Conservation (phyloP, 1,140 invertebrate species). For the Hylaeus volcanicus region DNA sequence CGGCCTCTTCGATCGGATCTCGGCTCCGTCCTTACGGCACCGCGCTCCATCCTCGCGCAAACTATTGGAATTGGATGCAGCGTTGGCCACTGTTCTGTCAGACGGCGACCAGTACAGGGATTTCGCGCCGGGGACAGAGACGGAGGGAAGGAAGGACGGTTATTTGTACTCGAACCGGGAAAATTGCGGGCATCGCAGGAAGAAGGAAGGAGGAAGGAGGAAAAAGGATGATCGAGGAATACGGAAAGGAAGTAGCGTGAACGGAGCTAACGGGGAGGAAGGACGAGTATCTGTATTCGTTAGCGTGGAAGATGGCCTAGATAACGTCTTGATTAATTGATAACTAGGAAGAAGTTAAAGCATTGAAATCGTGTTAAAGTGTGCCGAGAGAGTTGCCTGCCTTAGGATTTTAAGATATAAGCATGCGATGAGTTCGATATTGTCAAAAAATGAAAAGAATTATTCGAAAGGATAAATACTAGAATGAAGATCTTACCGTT, state of each 20-base stretch:
- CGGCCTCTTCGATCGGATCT: conserved; percentile 59
- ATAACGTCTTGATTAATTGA: no score
- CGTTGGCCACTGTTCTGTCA: conserved; percentile 66
- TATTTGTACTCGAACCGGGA: conserved; percentile 28
- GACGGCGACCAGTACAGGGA: conserved; percentile 1
- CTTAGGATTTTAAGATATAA: no score
- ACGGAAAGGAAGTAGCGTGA: background rate
- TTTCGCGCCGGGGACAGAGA: conserved; percentile 22
- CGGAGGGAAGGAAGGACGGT: conserved; percentile 26
- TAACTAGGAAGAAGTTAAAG: no score
- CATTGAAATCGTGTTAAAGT: no score
- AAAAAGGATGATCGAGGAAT: background rate
- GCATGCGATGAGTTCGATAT: no score
- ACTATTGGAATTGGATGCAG: conserved; percentile 44
- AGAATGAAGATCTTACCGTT: no score
- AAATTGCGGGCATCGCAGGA: conserved; percentile 5
- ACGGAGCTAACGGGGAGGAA: background rate
- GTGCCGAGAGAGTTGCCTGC: no score
- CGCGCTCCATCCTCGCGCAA: conserved; percentile 35
- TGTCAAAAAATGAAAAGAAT: no score
- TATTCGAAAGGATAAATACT: no score
- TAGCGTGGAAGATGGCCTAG: no score
- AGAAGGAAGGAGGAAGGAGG: no score
- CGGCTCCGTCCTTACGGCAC: conserved; percentile 43
- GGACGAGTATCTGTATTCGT: no score